A percentile compares a stretch with the other conserved stretches of the same genome.
phyloP scores from a whole-genome alignment of 2,888 invertebrate species.

The Heliconius sara region DNA sequence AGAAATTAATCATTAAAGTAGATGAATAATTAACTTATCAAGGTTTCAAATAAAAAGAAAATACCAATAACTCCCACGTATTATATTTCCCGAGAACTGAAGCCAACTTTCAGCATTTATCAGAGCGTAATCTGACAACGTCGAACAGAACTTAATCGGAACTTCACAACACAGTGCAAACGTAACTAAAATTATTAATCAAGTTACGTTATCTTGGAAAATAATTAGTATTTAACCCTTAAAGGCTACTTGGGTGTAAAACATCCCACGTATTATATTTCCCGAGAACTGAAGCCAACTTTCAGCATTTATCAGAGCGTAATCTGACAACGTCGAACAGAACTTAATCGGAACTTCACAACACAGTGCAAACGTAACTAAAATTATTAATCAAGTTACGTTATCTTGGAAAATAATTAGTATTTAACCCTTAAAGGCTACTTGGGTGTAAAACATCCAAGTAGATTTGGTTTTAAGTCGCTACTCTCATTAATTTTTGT shows the following conservation, averaged over 20 bases:
- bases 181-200: conserved; percentile 34
- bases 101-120: conserved; percentile 23
- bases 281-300: neutral
- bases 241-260: too few relatives aligned
- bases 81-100: neutral
- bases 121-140: conserved; percentile 20
- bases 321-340: conserved; percentile 19
- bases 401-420: conserved; percentile 46
- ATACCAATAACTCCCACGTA: neutral
- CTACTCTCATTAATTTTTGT: too few relatives aligned
- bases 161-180: conserved; percentile 19
- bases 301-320: conserved; percentile 23
- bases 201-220: conserved; percentile 43
- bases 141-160: conserved; percentile 10
- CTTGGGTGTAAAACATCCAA: too few relatives aligned
- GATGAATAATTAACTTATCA: too few relatives aligned
- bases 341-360: conserved; percentile 13
- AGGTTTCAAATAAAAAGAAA: neutral
- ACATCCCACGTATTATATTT: neutral
- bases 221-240: conserved; percentile 44
- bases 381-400: conserved; percentile 39
- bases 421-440: conserved; percentile 29
- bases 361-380: conserved; percentile 17
- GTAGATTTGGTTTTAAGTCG: too few relatives aligned
- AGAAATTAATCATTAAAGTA: too few relatives aligned